These are phyloP conservation scores for Ciconia stormi DNA, from an alignment of 2,113 vertebrate genomes.

Conservation along the genomic window DNA sequence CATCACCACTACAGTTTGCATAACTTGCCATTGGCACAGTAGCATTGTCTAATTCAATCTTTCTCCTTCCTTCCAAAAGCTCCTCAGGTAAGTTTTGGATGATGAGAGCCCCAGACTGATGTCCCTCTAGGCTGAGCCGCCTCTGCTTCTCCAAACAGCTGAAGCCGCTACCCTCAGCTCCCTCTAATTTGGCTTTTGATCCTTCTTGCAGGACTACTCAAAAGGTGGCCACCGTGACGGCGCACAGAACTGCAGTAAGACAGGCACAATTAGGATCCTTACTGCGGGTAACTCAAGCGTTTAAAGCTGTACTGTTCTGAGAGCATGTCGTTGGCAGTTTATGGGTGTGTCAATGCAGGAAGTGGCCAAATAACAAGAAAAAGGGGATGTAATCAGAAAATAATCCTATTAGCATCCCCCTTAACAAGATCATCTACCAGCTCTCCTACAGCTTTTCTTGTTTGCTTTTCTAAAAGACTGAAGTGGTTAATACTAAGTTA, in stretches of 20 bases:
- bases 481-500: background rate
- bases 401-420: background rate
- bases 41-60: background rate
- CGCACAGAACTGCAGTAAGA: background rate
- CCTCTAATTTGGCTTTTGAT: background rate
- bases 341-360: background rate
- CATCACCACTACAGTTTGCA: background rate
- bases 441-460: background rate
- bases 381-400: background rate
- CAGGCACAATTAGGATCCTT: accelerated
- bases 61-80: background rate
- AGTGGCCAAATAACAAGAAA: background rate
- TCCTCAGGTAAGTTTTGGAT: background rate
- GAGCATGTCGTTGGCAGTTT: accelerated
- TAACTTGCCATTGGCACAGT: background rate
- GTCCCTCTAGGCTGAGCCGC: background rate
- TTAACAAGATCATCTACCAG: background rate
- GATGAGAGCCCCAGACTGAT: background rate
- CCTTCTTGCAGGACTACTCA: accelerated
- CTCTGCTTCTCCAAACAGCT: background rate
- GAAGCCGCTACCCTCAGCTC: background rate
- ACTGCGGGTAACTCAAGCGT: accelerated
- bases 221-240: background rate
- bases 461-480: background rate
- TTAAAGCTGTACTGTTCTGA: accelerated